Base-by-base conservation (phyloP, 2,113 vertebrate species). In the Paratilapia polleni region DNA sequence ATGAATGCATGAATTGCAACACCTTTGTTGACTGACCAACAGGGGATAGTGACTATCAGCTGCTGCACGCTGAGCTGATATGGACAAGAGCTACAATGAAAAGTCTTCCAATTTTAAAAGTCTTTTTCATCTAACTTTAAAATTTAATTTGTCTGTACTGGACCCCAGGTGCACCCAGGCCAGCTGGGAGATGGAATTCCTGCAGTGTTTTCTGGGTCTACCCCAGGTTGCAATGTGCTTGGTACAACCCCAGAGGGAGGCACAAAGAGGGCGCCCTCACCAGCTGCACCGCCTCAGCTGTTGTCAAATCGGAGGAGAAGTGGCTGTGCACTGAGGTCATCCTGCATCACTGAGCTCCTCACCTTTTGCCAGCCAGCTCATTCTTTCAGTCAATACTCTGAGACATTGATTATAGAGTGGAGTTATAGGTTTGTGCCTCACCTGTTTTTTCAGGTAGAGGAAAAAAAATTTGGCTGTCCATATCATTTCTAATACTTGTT, bases 261-360 rank as follows among this genome's bases (percentile, higher is more conserved):
- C 24, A 31, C 6, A 52, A 73, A 73, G 17, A 73, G 26, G 89
- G 13, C 28, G 1, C 43, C 81, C 73, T 86, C 24, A 64, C 84
- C 91, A 85, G 83, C 86, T 91, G 84, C 31, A 78, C 77, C 52
- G 74, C 52, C 52, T 80, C 70, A 68, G 80, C 78, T 83, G 64
- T 43, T 81, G 88, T 81, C 85, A 84, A 82, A 81, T 13, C 24
- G 11, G 20, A 75, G 11, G 34, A 68, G 54, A 84, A 41, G 81
- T 66, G 63, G 58, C 66, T 54, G 66, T 74, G 43, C 57, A 8
- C 60, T 1, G 9, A 77, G 81, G 75, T 78, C 31, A 5, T 7
- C 49, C 63, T 47, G 64, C 76, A 63, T 87, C 76, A 49, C 82
- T 54, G 43, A 77, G 52, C 82, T 70, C 52, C 28, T 80, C 56